phyloP scores from a whole-genome alignment of 2,888 invertebrate species.

The Drosophila falleni region DNA sequence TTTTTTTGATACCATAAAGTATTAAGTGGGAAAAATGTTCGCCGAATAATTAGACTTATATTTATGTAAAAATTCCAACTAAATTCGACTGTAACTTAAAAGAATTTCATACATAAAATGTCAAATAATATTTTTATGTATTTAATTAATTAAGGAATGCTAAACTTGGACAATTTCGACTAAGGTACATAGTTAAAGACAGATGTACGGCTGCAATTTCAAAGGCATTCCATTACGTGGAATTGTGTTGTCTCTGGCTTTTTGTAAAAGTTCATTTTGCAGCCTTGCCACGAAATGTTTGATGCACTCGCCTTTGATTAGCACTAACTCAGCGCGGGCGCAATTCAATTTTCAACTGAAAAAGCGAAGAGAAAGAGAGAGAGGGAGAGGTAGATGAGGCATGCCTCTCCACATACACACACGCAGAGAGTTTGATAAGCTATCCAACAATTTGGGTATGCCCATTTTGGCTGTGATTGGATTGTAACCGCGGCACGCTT shows the following conservation, averaged over 20 bases:
- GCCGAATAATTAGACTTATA: background rate
- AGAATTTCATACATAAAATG: slow-evolving; percentile 1
- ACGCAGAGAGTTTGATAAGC: slow-evolving; percentile 45
- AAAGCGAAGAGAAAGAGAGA: slow-evolving; percentile 11
- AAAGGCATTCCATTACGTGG: slow-evolving; percentile 24
- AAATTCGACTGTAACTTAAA: background rate
- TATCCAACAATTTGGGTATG: slow-evolving; percentile 61
- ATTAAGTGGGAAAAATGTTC: background rate
- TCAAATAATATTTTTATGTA: background rate
- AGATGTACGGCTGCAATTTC: slow-evolving; percentile 2
- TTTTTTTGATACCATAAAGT: too few species aligned
- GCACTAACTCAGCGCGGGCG: slow-evolving; percentile 25
- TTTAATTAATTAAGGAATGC: background rate
- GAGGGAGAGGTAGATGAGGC: slow-evolving; percentile 10
- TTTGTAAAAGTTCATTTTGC: slow-evolving; percentile 10
- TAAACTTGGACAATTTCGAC: background rate
- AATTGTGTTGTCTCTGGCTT: background rate
- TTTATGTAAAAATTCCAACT: background rate
- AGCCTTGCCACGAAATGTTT: background rate
- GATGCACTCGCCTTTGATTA: slow-evolving; percentile 44
- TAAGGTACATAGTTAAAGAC: slow-evolving; percentile 4
- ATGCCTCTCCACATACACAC: slow-evolving; percentile 12
- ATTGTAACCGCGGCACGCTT: slow-evolving; percentile 64
- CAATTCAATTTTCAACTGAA: slow-evolving; percentile 50
- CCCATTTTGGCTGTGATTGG: slow-evolving; percentile 58